Evolutionary conservation across 2,797 vertebrate species (phyloP).

Genomic region (Glyptemys insculpta): DNA sequence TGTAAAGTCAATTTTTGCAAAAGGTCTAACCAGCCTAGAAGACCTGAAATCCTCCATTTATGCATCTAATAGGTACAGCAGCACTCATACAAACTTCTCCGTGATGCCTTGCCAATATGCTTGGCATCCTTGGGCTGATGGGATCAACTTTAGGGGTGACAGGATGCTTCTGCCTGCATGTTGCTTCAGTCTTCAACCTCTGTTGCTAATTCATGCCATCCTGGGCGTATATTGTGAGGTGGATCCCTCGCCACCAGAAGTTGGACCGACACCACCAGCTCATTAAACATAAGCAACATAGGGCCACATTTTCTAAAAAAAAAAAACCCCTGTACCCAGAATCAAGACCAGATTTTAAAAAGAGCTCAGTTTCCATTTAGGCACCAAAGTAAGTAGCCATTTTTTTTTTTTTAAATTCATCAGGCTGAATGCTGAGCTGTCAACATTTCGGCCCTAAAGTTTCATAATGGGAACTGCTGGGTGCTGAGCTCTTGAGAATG

Average conservation of each 20-base stretch:
- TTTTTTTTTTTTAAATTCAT: background rate
- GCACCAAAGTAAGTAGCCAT: background rate
- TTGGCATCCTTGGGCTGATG: background rate
- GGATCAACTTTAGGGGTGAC: conserved; percentile 48
- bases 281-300: conserved; percentile 4
- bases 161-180: conserved; percentile 3
- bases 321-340: no score
- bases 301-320: no score
- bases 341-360: background rate
- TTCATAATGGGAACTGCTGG: background rate
- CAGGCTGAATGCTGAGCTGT: background rate
- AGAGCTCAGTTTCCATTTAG: rapidly evolving
- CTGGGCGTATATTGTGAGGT: background rate
- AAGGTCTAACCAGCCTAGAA: conserved; percentile 10
- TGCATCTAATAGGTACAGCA: background rate
- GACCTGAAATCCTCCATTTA: conserved; percentile 32
- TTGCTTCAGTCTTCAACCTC: conserved; percentile 12
- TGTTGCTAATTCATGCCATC: conserved; percentile 30
- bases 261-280: background rate
- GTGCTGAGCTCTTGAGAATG: rapidly evolving
- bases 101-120: conserved; percentile 27
- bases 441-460: background rate
- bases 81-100: background rate
- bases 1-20: conserved; percentile 50
- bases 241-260: background rate